Evolutionary conservation across 2,113 vertebrate genomes (phyloP), one percentile per base, ranked within the genome.

Genomic region (Vireo altiloquus): DNA sequence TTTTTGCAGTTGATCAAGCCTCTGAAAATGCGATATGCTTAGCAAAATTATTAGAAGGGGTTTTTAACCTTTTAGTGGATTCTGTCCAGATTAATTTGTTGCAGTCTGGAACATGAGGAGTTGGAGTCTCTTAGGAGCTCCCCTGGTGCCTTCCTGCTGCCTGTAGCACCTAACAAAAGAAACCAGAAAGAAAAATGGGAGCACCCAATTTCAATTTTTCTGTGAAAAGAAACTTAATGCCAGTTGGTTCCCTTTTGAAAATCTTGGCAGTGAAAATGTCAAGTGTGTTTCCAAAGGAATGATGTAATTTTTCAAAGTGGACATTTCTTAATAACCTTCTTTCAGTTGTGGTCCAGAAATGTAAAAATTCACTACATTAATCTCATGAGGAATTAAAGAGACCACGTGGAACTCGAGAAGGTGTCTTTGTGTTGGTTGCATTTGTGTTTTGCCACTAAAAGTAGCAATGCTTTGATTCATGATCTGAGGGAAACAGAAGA

Each of bases 61-160:
- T 6, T 74, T 56, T 44, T 57, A 44, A 61, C 17, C 46, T 82
- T 35, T 54, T 59, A 25, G 30, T 57, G 21, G 39, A 42, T 91
- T 82, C 17, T 37, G 24, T 79, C 25, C 4, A 3, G 47, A 18
- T 89, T 17, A 35, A n/a, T 82, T 59, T 63, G 30, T 66, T 82
- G 33, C 49, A 71, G 2, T 44, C 9, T 3, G 4, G 40, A 69
- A 35, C 24, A 53, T 0, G 0, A 35, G 30, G 40, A 74, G 5
- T 28, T 92, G 1, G 33, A 21, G 21, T 61, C 31, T 81, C 31
- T 31, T 8, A 22, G 49, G 47, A 75, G 15, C 8, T 59, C 25
- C 17, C 7, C 4, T 35, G 42, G 35, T 81, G 60, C 69, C 24
- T 60, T 69, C 52, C 20, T 79, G n/a, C 40, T 78, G 54, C 23